Evolutionary conservation across 2,888 invertebrate species (phyloP).

Genomic region (Herminia tarsipennalis): DNA sequence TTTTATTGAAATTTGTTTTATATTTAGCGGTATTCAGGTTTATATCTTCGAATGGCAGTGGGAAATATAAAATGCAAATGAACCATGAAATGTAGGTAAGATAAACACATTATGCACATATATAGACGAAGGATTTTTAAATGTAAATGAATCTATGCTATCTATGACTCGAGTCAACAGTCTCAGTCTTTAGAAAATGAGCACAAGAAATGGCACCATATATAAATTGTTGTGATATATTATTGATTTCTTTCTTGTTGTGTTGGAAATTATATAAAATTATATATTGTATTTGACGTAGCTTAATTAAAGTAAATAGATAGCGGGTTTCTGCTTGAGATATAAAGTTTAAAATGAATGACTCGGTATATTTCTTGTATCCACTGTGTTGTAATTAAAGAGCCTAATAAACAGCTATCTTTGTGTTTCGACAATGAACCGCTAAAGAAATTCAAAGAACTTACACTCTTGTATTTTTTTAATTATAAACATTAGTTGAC

Average conservation of each 20-base stretch:
- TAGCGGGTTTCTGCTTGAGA: constrained; percentile 1
- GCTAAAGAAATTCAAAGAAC: constrained; percentile 12
- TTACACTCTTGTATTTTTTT: too few species aligned
- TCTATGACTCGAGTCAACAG: constrained; percentile 40
- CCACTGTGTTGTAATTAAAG: too few species aligned
- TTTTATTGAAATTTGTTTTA: constrained; percentile 47
- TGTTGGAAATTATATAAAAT: constrained; percentile 14
- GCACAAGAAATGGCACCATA: constrained; percentile 45
- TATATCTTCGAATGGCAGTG: constrained; percentile 27
- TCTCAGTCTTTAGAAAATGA: constrained; percentile 43
- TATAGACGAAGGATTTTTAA: constrained; percentile 39
- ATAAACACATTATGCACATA: constrained; percentile 41
- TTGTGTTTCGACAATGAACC: too few species aligned
- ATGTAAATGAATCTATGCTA: constrained; percentile 40
- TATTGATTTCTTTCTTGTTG: constrained; percentile 20
- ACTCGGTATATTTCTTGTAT: too few species aligned
- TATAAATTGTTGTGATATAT: constrained; percentile 23
- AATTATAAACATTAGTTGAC: too few species aligned
- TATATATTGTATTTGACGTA: constrained; percentile 19
- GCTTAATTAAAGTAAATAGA: too few species aligned
- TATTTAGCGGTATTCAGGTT: constrained; percentile 52
- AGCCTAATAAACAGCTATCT: too few species aligned
- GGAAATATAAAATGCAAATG: constrained; percentile 51
- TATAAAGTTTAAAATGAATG: constrained; percentile 14
- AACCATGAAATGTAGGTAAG: constrained; percentile 47